A percentile compares a stretch with the other conserved stretches of the same genome.
Evolutionary conservation across 2,888 invertebrate species (phyloP).

Genomic region (Muscina levida): DNA sequence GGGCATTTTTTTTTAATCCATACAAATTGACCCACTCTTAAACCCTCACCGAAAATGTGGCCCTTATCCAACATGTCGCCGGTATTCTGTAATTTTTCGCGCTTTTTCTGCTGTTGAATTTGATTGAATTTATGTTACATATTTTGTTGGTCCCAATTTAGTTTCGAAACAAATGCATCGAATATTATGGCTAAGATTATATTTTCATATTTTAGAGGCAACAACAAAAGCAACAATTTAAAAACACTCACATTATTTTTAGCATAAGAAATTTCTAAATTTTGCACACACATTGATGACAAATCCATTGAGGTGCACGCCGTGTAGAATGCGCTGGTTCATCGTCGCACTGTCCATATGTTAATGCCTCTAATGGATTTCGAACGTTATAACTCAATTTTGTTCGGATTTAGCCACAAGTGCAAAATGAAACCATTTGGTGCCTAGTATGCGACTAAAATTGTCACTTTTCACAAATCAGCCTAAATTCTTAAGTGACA

Average conservation of each 20-base stretch:
- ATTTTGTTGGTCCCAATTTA: conserved; percentile 35
- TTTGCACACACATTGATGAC: conserved; percentile 51
- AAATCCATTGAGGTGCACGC: conserved; percentile 51
- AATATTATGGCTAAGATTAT: conserved; percentile 21
- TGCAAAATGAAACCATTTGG: background rate
- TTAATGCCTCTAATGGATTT: background rate
- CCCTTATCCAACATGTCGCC: conserved; percentile 43
- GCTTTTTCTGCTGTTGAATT: conserved; percentile 14
- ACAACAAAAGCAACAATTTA: conserved; percentile 6
- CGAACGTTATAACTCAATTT: background rate
- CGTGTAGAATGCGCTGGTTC: background rate
- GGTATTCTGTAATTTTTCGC: conserved; percentile 30
- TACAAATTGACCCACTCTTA: too few relatives aligned
- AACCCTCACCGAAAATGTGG: too few relatives aligned
- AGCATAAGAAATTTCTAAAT: conserved; percentile 30
- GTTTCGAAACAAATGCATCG: background rate
- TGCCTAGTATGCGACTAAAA: background rate
- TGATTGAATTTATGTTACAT: conserved; percentile 20
- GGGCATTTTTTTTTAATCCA: too few relatives aligned
- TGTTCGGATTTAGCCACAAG: too few relatives aligned
- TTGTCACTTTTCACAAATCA: background rate
- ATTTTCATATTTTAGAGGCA: conserved; percentile 16
- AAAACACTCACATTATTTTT: conserved; percentile 6
- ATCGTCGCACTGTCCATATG: too few relatives aligned
- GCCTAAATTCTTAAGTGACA: background rate